Evolutionary conservation across 1,140 invertebrate genomes (phyloP).

Genomic region (Rhynchophorus ferrugineus): DNA sequence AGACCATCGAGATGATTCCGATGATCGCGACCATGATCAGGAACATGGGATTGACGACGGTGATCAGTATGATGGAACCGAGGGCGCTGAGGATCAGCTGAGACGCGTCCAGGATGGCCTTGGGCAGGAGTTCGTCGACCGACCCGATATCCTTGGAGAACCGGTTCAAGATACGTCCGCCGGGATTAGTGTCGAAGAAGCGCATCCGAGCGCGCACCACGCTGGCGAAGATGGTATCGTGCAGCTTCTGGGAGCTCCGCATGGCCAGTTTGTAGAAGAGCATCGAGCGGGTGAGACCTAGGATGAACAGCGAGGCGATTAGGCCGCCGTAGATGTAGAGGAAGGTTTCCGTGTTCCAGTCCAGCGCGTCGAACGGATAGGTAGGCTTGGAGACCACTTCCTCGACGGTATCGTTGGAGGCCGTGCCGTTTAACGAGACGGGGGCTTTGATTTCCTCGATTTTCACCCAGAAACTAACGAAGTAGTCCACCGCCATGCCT

Average conservation of each 20-base stretch:
- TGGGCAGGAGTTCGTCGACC: conserved; percentile 61
- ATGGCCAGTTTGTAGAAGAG: conserved; percentile 60
- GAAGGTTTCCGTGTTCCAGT: conserved; percentile 12
- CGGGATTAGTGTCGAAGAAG: conserved; percentile 80
- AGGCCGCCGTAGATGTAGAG: conserved; percentile 48
- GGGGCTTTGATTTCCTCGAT: conserved; percentile 31
- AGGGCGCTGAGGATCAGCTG: conserved; percentile 46
- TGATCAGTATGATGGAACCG: conserved; percentile 49
- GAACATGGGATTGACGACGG: conserved; percentile 54
- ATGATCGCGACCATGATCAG: conserved; percentile 52
- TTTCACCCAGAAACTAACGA: conserved; percentile 67
- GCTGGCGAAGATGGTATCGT: conserved; percentile 55
- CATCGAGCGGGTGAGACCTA: conserved; percentile 46
- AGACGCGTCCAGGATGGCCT: conserved; percentile 57
- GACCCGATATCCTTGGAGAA: conserved; percentile 48
- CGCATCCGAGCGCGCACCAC: conserved; percentile 58
- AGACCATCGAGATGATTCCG: conserved; percentile 46
- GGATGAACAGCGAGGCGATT: conserved; percentile 42
- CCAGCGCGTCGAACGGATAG: conserved; percentile 5
- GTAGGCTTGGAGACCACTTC: neutral
- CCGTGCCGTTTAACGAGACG: neutral
- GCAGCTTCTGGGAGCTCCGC: conserved; percentile 56
- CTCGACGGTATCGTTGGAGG: neutral
- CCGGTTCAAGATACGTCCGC: conserved; percentile 45
- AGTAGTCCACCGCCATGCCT: conserved; percentile 69